Percentiles rank a stretch among this genome's conserved stretches.
Conservation (phyloP, 2,888 invertebrate genomes). For the Frankliniella fusca region DNA sequence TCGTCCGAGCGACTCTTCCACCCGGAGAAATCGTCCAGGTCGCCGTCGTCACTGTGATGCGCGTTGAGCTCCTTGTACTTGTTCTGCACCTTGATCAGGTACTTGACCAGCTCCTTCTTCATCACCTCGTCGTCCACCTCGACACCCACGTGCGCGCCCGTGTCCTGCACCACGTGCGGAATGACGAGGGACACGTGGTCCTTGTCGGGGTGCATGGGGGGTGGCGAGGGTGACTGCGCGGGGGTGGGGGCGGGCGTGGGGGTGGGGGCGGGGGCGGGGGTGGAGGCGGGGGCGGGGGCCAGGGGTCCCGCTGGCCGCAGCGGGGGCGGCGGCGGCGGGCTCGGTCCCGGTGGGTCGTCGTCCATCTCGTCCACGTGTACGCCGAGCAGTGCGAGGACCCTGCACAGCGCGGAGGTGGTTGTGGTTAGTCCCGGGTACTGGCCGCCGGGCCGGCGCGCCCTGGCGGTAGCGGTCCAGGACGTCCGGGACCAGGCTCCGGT, state of each 20-base stretch:
- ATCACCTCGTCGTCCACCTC: background rate
- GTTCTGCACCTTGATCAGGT: slow-evolving; percentile 13
- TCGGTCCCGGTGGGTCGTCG: background rate
- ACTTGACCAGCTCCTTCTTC: slow-evolving; percentile 22
- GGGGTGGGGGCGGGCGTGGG: background rate
- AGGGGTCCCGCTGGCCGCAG: background rate
- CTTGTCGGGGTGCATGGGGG: background rate
- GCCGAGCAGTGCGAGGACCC: slow-evolving; percentile 6
- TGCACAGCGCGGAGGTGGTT: background rate
- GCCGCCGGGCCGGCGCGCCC: too few species aligned
- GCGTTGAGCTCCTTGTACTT: background rate
- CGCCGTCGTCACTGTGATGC: background rate
- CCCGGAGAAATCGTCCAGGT: background rate
- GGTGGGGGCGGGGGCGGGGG: too few species aligned
- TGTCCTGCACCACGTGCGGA: background rate
- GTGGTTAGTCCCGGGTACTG: too few species aligned
- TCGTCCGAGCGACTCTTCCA: background rate
- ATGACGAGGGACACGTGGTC: background rate
- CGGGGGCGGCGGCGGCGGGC: background rate
- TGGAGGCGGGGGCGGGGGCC: too few species aligned
- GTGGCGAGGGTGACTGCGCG: background rate
- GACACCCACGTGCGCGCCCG: background rate
- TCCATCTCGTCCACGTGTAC: slow-evolving; percentile 1
- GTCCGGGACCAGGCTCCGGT: too few species aligned
- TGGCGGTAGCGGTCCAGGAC: too few species aligned